These are phyloP conservation scores for Chaetoderma sp. DNA, from an alignment of 2,888 invertebrate species.

Conservation along the genomic window DNA sequence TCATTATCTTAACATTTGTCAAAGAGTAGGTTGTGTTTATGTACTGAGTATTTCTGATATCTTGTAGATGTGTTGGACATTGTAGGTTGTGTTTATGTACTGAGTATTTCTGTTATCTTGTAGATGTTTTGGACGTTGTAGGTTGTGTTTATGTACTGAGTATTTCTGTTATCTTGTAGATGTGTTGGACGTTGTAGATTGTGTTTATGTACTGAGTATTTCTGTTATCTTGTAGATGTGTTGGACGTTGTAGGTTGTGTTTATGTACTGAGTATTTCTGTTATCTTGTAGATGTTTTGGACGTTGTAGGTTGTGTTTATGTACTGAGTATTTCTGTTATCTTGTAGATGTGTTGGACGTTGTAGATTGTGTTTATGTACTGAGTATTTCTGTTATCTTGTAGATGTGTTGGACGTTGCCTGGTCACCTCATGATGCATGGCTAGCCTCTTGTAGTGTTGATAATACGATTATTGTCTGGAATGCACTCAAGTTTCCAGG, in stretches of 20 bases:
- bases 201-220: too few species aligned
- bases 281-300: slow-evolving; percentile 9
- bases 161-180: too few species aligned
- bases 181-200: too few species aligned
- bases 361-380: background rate
- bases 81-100: too few species aligned
- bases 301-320: background rate
- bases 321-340: background rate
- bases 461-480: slow-evolving; percentile 98
- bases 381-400: slow-evolving; percentile 17
- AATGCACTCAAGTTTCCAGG: slow-evolving; percentile 88
- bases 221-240: background rate
- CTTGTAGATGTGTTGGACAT: too few species aligned
- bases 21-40: too few species aligned
- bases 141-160: too few species aligned
- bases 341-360: background rate
- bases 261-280: background rate
- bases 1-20: too few species aligned
- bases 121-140: too few species aligned
- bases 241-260: background rate
- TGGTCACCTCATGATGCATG: slow-evolving; percentile 96
- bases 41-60: too few species aligned
- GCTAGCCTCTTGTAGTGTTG: slow-evolving; percentile 96
- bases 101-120: too few species aligned
- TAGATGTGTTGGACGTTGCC: slow-evolving; percentile 92